Base-by-base conservation (phyloP, 2,113 vertebrate genomes). In the Lates calcarifer region DNA sequence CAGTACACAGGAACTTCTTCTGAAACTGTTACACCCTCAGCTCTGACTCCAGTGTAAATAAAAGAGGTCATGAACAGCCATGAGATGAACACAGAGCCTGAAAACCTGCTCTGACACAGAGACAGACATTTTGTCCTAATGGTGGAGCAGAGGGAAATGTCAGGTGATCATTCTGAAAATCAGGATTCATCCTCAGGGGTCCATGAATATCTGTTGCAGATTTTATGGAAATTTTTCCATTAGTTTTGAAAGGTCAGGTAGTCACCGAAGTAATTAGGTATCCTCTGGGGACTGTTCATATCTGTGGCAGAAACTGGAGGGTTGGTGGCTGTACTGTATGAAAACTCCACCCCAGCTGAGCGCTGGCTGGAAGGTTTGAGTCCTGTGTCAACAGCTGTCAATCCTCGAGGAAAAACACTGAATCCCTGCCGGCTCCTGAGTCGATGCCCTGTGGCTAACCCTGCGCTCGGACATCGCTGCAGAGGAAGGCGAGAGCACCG, bases 201-300 rank as follows among this genome's bases (percentile, higher is more conserved):
- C 4, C 26, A 56, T 78, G n/a, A 74, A 57, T 70, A 72, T 41
- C 15, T 20, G 73, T 26, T 47, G 49, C 0, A 57, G n/a, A 26
- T 63, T n/a, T 57, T 60, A 74, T 62, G 53, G 22, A 71, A 69
- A 62, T 55, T 2, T 74, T 62, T 0, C 15, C 6, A 49, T n/a
- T n/a, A n/a, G n/a, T 74, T 78, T 61, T 66, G 17, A 69, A 79
- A 85, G 66, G 72, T 74, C 53, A 68, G 13, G 51, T 55, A 20
- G 47, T 47, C 37, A 39, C 11, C 11, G 45, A 45, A 75, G 31
- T 70, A 31, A 62, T 61, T 8, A 56, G 4, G 51, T 79, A 29
- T 72, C 49, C 17, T 55, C 67, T 26, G 43, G 18, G 49, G 43
- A 64, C 5, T 47, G 56, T 63, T 69, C 31, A 28, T 49, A 67